phyloP scores from a whole-genome alignment of 2,888 invertebrate species.

The Drosophila nr. medialis region DNA sequence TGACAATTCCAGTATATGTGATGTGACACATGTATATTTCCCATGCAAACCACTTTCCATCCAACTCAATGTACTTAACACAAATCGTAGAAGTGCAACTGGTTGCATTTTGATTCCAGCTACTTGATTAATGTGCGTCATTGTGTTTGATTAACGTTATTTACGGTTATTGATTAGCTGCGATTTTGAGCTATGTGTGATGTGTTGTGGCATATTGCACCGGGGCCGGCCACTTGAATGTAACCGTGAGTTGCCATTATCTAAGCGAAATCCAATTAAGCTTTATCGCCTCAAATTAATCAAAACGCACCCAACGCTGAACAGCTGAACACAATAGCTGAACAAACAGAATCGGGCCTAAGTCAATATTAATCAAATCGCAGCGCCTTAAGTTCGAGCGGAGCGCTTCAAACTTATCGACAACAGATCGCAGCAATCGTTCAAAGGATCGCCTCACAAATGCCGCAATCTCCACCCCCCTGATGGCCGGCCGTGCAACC shows the following conservation, averaged over 20 bases:
- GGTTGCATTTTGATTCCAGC: slow-evolving; percentile 37
- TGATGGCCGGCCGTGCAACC: neutral
- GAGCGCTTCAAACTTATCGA: slow-evolving; percentile 55
- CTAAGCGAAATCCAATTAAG: slow-evolving; percentile 78
- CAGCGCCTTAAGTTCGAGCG: slow-evolving; percentile 44
- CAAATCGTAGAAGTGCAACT: slow-evolving; percentile 27
- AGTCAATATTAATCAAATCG: slow-evolving; percentile 79
- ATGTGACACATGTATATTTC: neutral
- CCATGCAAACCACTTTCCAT: neutral
- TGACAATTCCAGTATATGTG: neutral
- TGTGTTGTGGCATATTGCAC: slow-evolving; percentile 20
- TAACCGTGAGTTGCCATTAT: slow-evolving; percentile 57
- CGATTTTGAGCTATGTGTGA: slow-evolving; percentile 55
- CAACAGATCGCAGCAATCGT: slow-evolving; percentile 23
- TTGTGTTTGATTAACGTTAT: slow-evolving; percentile 22
- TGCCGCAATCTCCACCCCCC: slow-evolving; percentile 3
- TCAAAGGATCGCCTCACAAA: slow-evolving; percentile 16
- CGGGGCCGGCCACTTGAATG: slow-evolving; percentile 21
- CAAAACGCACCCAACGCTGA: slow-evolving; percentile 55
- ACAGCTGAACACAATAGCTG: slow-evolving; percentile 81
- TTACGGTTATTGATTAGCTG: slow-evolving; percentile 61
- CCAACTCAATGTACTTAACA: neutral
- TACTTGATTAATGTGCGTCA: slow-evolving; percentile 30
- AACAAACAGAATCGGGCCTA: slow-evolving; percentile 74
- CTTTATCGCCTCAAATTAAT: slow-evolving; percentile 79